Conservation (phyloP, 2,113 vertebrate species). For the Camelus bactrianus region DNA sequence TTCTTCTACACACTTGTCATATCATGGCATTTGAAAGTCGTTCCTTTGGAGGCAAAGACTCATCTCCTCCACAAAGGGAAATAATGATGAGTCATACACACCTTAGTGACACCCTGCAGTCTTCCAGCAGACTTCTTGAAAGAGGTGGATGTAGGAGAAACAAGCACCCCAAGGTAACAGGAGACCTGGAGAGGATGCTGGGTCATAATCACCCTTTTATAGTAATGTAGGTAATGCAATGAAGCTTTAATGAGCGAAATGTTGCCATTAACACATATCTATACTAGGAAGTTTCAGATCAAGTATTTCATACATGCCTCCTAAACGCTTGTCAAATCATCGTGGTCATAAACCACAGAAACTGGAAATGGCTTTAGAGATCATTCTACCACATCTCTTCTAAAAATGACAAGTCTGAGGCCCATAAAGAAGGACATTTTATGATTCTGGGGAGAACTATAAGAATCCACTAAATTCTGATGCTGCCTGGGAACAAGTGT, state of each 20-base stretch:
- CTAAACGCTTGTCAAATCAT: slow-evolving; percentile 23
- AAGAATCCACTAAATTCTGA: slow-evolving; percentile 38
- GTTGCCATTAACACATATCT: not conserved
- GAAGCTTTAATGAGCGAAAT: not conserved
- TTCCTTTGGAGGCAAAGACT: not conserved
- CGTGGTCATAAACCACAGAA: not conserved
- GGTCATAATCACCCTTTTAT: not conserved
- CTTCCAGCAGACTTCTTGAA: not conserved
- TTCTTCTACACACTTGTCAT: not conserved
- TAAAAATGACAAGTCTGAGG: slow-evolving; percentile 62
- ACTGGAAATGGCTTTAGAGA: slow-evolving; percentile 57
- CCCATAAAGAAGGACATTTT: slow-evolving; percentile 53
- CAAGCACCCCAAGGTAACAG: not conserved
- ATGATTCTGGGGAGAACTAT: slow-evolving; percentile 22
- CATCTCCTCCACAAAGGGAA: not conserved
- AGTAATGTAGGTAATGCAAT: not conserved
- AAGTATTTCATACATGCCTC: not conserved
- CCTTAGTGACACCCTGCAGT: not conserved
- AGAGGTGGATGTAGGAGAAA: not conserved
- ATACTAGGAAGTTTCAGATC: slow-evolving; percentile 6
- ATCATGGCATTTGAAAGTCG: not conserved
- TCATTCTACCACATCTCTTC: slow-evolving; percentile 35
- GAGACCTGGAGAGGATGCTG: not conserved
- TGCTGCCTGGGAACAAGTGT: slow-evolving; percentile 6
- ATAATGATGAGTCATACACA: not conserved